Conservation (phyloP, 2,888 invertebrate species). For the Cheilosia urbana region DNA sequence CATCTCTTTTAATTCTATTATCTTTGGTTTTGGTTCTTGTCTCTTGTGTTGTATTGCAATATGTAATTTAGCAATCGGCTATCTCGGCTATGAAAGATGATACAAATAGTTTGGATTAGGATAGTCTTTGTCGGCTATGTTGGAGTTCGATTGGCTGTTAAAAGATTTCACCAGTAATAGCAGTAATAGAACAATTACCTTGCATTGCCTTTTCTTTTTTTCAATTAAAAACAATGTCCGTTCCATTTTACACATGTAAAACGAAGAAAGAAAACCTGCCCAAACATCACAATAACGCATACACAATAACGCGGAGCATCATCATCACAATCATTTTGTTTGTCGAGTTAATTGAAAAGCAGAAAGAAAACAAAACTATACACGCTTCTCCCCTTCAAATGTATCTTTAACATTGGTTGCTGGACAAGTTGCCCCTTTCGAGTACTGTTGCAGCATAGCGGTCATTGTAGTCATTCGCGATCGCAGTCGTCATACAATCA, state of each 20-base stretch:
- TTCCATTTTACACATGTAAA: slow-evolving; percentile 30
- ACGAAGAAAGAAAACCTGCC: slow-evolving; percentile 30
- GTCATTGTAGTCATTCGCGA: slow-evolving; percentile 47
- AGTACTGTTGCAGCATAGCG: slow-evolving; percentile 76
- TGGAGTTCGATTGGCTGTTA: too few species aligned
- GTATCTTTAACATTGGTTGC: slow-evolving; percentile 58
- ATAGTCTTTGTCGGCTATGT: too few species aligned
- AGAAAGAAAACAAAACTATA: slow-evolving; percentile 22
- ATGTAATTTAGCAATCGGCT: too few species aligned
- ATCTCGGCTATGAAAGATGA: too few species aligned
- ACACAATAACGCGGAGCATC: slow-evolving; percentile 51
- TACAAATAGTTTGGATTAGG: too few species aligned
- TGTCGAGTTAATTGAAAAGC: slow-evolving; percentile 62
- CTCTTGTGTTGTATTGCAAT: too few species aligned
- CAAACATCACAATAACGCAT: slow-evolving; percentile 41
- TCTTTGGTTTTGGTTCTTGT: too few species aligned
- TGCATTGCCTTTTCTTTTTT: neutral
- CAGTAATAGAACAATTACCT: slow-evolving; percentile 8
- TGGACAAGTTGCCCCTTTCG: slow-evolving; percentile 60
- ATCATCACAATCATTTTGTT: slow-evolving; percentile 63
- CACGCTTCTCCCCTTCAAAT: slow-evolving; percentile 48
- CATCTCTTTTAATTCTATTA: too few species aligned
- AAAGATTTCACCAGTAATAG: too few species aligned
- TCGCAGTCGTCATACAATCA: slow-evolving; percentile 51
- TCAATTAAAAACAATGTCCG: slow-evolving; percentile 31